phyloP scores from a whole-genome alignment of 2,797 vertebrate genomes.

The Sarcophilus harrisii region DNA sequence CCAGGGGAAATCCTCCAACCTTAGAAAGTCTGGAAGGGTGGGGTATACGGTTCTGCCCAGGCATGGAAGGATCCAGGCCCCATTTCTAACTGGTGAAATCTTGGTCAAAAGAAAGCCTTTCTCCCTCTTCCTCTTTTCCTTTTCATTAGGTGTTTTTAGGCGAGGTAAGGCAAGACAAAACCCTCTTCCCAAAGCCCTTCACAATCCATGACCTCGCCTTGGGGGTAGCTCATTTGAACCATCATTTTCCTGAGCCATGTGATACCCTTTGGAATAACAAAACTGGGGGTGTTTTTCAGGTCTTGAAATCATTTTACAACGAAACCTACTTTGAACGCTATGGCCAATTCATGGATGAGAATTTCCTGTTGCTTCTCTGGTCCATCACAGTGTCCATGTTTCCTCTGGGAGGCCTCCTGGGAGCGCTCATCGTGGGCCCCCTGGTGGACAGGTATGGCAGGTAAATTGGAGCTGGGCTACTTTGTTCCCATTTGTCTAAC shows the following conservation, averaged over 20 bases:
- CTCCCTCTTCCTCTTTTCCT: not conserved
- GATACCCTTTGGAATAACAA: fast-evolving
- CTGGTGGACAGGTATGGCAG: constrained; percentile 91
- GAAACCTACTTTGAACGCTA: constrained; percentile 85
- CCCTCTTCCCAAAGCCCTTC: not conserved
- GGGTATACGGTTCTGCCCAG: too few relatives aligned
- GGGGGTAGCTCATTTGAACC: fast-evolving
- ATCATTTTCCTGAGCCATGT: fast-evolving
- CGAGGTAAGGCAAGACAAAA: not conserved
- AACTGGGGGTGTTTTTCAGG: constrained; percentile 79
- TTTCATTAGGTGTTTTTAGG: not conserved
- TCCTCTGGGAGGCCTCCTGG: constrained; percentile 90
- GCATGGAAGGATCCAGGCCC: too few relatives aligned
- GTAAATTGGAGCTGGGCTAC: constrained; percentile 74
- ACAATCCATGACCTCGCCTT: not conserved
- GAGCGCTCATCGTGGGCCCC: constrained; percentile 89
- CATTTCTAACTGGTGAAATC: not conserved
- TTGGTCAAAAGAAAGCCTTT: not conserved
- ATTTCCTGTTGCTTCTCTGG: constrained; percentile 88
- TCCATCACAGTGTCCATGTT: constrained; percentile 93
- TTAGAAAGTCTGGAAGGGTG: too few relatives aligned
- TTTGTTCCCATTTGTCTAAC: not conserved
- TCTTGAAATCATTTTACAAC: constrained; percentile 95
- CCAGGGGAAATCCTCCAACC: too few relatives aligned
- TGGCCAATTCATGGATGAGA: constrained; percentile 77